Evolutionary conservation across 1,140 invertebrate species (phyloP).

Genomic region (Drosophila kikkawai): DNA sequence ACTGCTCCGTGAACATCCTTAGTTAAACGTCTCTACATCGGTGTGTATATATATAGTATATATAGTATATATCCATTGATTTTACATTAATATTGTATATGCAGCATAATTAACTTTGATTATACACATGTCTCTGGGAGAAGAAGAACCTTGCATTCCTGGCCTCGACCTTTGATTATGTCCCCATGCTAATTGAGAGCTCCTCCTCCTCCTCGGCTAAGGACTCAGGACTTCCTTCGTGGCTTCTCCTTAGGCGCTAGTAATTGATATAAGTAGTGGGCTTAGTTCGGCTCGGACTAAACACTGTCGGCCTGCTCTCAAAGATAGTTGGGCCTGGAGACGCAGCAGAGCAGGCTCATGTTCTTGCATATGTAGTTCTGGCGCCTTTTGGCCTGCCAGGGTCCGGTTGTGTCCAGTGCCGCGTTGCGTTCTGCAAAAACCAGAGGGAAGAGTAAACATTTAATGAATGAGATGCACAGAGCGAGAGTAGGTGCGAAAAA

Average conservation of each 20-base stretch:
- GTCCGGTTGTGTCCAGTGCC: conserved; percentile 86
- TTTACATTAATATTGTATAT: conserved; percentile 71
- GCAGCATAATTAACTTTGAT: conserved; percentile 79
- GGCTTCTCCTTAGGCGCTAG: conserved; percentile 64
- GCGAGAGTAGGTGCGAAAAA: neutral
- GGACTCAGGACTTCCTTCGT: conserved; percentile 26
- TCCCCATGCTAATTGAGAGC: conserved; percentile 68
- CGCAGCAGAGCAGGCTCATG: conserved; percentile 89
- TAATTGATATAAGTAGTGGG: conserved; percentile 79
- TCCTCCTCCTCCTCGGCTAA: conserved; percentile 28
- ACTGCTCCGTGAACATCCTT: conserved; percentile 33
- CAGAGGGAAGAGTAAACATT: conserved; percentile 30
- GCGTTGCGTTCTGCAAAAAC: conserved; percentile 86
- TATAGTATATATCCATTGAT: conserved; percentile 32
- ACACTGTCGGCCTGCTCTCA: conserved; percentile 85
- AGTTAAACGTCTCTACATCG: conserved; percentile 22
- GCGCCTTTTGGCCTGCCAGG: conserved; percentile 87
- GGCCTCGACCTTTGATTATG: conserved; percentile 54
- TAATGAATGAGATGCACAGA: conserved; percentile 39
- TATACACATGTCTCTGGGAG: conserved; percentile 61
- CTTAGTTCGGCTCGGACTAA: conserved; percentile 44
- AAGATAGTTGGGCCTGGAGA: conserved; percentile 88
- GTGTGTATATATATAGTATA: conserved; percentile 21
- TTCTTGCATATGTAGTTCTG: conserved; percentile 88
- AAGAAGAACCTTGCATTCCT: conserved; percentile 11